Conservation (phyloP, 92 coral and sea anemone species). For the Metridium senile region DNA sequence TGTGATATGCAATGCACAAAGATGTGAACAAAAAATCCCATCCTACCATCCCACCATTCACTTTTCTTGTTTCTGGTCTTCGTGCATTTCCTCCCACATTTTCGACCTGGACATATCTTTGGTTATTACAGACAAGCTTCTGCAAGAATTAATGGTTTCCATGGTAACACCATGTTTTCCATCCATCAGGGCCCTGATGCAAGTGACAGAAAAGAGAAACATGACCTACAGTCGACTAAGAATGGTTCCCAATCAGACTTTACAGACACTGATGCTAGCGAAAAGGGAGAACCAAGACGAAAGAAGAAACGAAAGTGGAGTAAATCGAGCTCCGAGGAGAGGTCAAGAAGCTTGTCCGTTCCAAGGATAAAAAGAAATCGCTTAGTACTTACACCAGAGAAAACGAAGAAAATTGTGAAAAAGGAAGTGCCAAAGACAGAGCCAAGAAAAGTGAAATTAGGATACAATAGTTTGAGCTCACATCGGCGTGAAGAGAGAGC, state of each 20-base stretch:
- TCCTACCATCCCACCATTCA: neutral
- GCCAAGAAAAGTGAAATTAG: neutral
- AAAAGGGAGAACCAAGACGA: neutral
- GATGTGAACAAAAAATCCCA: neutral
- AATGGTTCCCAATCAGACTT: neutral
- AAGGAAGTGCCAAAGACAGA: neutral
- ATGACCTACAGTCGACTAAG: neutral
- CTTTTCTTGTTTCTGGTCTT: neutral
- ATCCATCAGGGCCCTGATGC: constrained; percentile 12
- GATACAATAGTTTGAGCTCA: neutral
- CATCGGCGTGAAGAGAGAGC: constrained; percentile 19
- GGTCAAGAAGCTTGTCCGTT: neutral
- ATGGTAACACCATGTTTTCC: constrained; percentile 34
- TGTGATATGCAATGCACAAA: neutral
- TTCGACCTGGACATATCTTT: constrained; percentile 9
- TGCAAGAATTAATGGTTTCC: constrained; percentile 13
- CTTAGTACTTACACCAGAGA: neutral
- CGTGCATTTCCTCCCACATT: neutral
- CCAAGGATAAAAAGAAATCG: constrained; percentile 13
- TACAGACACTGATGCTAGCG: neutral
- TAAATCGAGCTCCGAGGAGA: constrained; percentile 7
- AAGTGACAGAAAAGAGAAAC: neutral
- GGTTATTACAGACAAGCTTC: constrained; percentile 23
- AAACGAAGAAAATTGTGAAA: neutral
- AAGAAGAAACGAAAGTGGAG: constrained; percentile 18